A percentile compares a stretch with the other conserved stretches of the same genome.
Conservation (phyloP, 2,113 vertebrate species). For the Aythya baeri region DNA sequence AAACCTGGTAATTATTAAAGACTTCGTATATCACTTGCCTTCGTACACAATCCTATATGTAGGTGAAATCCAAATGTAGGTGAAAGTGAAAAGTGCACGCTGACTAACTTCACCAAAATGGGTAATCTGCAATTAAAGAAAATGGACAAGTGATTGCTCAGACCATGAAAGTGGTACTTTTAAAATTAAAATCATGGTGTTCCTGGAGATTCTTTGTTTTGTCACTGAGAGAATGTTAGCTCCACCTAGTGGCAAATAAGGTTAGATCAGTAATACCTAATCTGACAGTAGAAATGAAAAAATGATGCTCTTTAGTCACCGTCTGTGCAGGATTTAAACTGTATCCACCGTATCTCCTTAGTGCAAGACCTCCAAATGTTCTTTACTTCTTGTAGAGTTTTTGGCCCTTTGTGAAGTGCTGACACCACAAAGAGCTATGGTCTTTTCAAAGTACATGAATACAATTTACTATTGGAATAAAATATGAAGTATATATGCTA, state of each 20-base stretch:
- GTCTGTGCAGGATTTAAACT: neutral
- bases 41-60: neutral
- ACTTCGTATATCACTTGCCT: neutral
- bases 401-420: neutral
- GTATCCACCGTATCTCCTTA: neutral
- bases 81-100: neutral
- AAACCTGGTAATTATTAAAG: neutral
- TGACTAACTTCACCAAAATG: neutral
- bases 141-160: neutral
- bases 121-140: neutral
- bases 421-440: neutral
- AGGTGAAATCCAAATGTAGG: neutral
- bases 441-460: neutral
- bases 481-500: neutral
- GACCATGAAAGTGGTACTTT: neutral
- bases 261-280: neutral
- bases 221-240: neutral
- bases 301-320: neutral
- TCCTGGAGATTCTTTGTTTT: neutral
- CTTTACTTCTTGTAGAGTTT: neutral
- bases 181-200: neutral
- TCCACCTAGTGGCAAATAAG: conserved; percentile 31
- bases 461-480: neutral
- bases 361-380: neutral
- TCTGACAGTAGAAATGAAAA: neutral